Base-by-base conservation (phyloP, 2,797 vertebrate genomes). In the Fistularia tabacaria region DNA sequence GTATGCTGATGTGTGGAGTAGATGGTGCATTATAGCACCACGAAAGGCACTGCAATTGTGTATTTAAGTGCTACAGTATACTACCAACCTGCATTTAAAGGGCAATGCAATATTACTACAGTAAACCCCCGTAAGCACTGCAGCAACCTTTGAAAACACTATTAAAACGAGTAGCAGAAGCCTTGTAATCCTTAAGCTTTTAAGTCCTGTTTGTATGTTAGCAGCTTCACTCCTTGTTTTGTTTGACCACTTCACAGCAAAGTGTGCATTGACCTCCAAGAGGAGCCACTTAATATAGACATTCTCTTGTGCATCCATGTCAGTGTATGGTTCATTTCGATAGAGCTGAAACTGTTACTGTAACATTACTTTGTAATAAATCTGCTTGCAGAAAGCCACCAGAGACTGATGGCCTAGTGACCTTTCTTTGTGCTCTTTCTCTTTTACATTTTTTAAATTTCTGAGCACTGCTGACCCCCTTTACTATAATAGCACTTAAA, bases 351-450 rank as follows among this genome's bases (percentile, higher is more conserved):
- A 90, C 92, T 91, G 93, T 93, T 91, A 91, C 88, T 94, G 92
- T 93, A 91, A 91, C 89, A 88, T 91, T 96, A 82, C 80, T 98
- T 92, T 92, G 88, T 91, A 97, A 96, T 96, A 94, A 88, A 94
- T 92, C 92, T 92, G 95, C 96, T 98, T 94, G 94, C 94, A 90
- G 87, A 92, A 94, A 91, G 90, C 89, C 93, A 89, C 79, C 66
- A 90, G 71, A 87, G 62, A 51, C 57, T 59, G 66, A 74, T 75
- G 49, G 54, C 61, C 56, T 54, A 71, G 49, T 57, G 46, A 51
- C 41, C 71, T 3, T 2, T 54, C 10, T 60, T 36, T 50, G 63
- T 51, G 25, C 11, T 9, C 10, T 58, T 8, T 5, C 13, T 40
- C 1, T 8, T 0, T 39, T 25, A 5, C 25, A 3, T 25, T 25